These are phyloP conservation scores for Cheilosia scutellata DNA, from an alignment of 2,888 invertebrate genomes.

Conservation along the genomic window DNA sequence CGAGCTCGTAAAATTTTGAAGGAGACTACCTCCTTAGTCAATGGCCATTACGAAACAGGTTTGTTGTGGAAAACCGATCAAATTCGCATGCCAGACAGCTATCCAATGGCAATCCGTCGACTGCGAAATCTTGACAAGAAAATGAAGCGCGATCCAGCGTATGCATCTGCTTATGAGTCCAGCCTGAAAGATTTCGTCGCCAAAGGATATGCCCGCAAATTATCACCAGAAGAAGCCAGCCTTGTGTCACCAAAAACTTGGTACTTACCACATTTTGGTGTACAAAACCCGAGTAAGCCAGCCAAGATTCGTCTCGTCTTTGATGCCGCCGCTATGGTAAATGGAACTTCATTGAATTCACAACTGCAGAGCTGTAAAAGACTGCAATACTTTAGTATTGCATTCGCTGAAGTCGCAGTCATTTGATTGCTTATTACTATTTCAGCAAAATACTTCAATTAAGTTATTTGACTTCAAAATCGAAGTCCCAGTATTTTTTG, in stretches of 20 bases:
- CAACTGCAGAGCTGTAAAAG: conserved; percentile 76
- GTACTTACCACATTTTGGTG: conserved; percentile 1
- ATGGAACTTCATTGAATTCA: not conserved
- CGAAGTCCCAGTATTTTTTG: no score
- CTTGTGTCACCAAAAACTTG: not conserved
- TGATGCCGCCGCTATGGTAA: not conserved
- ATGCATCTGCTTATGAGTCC: not conserved
- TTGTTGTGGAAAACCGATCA: not conserved
- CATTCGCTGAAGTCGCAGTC: conserved; percentile 77
- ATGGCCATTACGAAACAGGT: not conserved
- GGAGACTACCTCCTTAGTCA: not conserved
- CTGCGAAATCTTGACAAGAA: not conserved
- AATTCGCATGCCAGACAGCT: not conserved
- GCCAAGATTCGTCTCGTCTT: conserved; percentile 1
- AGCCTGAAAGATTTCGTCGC: not conserved
- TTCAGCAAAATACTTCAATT: conserved; percentile 76
- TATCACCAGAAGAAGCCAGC: not conserved
- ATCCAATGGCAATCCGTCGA: not conserved
- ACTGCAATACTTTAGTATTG: conserved; percentile 76
- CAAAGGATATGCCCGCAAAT: not conserved
- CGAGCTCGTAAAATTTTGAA: not conserved
- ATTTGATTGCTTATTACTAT: no score
- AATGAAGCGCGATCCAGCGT: not conserved
- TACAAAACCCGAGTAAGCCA: not conserved
- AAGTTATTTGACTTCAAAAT: no score